Conservation (phyloP, 2,113 vertebrate genomes). For the Pachyramphus minor region DNA sequence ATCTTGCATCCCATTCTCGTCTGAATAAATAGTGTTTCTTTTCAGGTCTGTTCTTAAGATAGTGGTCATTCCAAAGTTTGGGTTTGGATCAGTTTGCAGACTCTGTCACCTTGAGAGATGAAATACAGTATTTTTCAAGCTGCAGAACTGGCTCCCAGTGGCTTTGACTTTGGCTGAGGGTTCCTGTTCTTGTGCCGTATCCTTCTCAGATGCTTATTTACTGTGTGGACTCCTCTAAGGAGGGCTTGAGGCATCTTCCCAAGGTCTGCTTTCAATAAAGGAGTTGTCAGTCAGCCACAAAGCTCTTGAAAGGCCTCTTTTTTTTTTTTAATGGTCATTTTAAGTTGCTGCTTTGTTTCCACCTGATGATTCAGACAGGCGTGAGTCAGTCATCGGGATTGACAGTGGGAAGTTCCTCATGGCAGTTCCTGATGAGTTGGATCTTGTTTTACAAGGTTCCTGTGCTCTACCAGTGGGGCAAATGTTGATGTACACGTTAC, state of each 20-base stretch:
- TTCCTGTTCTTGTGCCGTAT: neutral
- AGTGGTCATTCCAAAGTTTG: neutral
- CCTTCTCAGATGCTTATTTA: slow-evolving; percentile 1
- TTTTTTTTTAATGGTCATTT: neutral
- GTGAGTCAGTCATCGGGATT: neutral
- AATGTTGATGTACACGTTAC: neutral
- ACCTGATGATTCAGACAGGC: neutral
- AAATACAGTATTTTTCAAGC: neutral
- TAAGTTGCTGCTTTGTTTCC: neutral
- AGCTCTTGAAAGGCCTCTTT: neutral
- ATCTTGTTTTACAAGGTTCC: neutral
- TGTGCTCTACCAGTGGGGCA: neutral
- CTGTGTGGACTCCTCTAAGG: neutral
- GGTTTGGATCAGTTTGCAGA: slow-evolving; percentile 1
- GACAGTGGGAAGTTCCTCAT: neutral
- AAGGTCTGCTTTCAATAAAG: slow-evolving; percentile 39
- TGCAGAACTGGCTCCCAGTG: neutral
- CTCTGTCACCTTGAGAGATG: slow-evolving; percentile 6
- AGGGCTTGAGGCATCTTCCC: slow-evolving; percentile 25
- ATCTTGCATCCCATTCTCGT: neutral
- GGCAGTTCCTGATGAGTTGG: neutral
- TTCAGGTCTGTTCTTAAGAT: neutral
- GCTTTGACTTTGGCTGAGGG: neutral
- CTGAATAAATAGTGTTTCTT: neutral
- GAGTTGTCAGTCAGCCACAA: slow-evolving; percentile 22